Conservation (phyloP, 2,888 invertebrate genomes). For the Abrostola triplasia region DNA sequence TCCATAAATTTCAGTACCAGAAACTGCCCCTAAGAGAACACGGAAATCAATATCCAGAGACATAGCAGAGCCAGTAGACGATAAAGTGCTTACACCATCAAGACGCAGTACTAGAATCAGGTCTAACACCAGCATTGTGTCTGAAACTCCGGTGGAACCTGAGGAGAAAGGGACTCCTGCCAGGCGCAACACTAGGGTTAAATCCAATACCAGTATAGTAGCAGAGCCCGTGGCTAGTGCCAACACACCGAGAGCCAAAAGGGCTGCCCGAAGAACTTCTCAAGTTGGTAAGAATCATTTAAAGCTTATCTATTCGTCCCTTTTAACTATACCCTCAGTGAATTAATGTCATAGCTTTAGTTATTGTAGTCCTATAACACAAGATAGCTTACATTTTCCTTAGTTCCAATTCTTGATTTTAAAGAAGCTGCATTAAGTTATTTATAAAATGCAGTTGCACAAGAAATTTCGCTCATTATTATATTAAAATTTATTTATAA, state of each 20-base stretch:
- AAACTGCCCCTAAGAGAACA: constrained; percentile 63
- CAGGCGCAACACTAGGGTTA: constrained; percentile 68
- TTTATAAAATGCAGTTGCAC: too few relatives aligned
- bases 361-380: too few relatives aligned
- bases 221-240: constrained; percentile 66
- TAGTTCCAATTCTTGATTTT: too few relatives aligned
- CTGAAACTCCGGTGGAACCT: constrained; percentile 64
- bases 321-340: neutral
- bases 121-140: constrained; percentile 75
- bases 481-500: too few relatives aligned
- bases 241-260: constrained; percentile 80
- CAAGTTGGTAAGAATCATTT: constrained; percentile 69
- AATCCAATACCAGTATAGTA: constrained; percentile 65
- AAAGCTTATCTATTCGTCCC: neutral
- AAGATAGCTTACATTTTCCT: too few relatives aligned
- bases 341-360: too few relatives aligned
- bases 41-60: constrained; percentile 70
- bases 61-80: constrained; percentile 63
- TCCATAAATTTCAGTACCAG: constrained; percentile 55
- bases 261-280: constrained; percentile 77
- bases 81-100: constrained; percentile 73
- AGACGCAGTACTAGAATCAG: constrained; percentile 75
- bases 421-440: too few relatives aligned
- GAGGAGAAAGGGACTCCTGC: constrained; percentile 68
- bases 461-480: too few relatives aligned